Conservation (phyloP, 2,113 vertebrate species). For the Poeciliopsis prolifica region DNA sequence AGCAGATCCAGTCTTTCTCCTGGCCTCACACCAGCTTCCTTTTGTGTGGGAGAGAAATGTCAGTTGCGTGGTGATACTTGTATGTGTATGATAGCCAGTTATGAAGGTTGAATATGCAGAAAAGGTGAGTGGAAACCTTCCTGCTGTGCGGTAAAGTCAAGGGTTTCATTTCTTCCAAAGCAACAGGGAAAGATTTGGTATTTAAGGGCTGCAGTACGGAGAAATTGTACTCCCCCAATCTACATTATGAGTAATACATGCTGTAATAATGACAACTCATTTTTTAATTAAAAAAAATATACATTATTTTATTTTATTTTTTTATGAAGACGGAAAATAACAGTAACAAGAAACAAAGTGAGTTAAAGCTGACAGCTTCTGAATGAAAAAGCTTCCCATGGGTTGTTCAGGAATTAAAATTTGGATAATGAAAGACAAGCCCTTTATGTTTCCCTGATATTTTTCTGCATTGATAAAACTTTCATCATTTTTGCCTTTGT, state of each 20-base stretch:
- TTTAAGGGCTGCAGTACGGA: constrained; percentile 15
- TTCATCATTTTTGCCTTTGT: constrained; percentile 22
- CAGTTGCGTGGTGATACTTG: constrained; percentile 8
- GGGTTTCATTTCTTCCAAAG: constrained; percentile 30
- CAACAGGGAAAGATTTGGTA: constrained; percentile 19
- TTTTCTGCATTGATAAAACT: constrained; percentile 28
- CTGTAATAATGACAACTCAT: constrained; percentile 18
- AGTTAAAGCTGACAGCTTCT: constrained; percentile 11
- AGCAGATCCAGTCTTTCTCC: constrained; percentile 57
- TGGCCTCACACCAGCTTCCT: constrained; percentile 38
- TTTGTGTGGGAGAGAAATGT: constrained; percentile 7
- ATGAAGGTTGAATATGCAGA: constrained; percentile 38
- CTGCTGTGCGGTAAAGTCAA: constrained; percentile 22
- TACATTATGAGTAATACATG: constrained; percentile 20
- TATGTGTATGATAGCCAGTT: constrained; percentile 55
- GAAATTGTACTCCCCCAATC: neutral
- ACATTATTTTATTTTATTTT: neutral
- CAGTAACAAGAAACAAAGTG: neutral
- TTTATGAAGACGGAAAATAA: constrained; percentile 22
- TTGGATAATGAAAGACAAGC: constrained; percentile 1
- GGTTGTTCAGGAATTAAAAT: constrained; percentile 50
- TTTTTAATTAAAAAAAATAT: constrained; percentile 6
- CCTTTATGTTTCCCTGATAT: constrained; percentile 11
- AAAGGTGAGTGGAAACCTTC: constrained; percentile 14
- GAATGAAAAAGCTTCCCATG: constrained; percentile 31